These are phyloP conservation scores for Rhabdomys pumilio DNA, from an alignment of 2,797 vertebrate genomes.

Conservation along the genomic window DNA sequence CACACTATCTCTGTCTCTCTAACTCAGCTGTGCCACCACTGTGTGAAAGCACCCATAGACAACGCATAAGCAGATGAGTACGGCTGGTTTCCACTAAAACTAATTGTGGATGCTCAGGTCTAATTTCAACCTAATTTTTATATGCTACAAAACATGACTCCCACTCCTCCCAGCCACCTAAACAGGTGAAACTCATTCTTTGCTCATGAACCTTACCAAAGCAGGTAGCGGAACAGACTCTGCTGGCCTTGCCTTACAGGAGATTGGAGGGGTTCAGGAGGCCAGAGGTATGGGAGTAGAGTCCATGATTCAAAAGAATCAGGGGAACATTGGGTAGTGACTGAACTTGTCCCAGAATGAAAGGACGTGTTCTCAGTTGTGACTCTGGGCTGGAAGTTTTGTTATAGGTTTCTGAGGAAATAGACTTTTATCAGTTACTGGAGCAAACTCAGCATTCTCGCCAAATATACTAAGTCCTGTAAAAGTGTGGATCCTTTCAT, in stretches of 20 bases:
- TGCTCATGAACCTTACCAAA: neutral
- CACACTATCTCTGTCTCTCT: conserved; percentile 4
- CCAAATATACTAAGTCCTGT: conserved; percentile 7
- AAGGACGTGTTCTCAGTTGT: neutral
- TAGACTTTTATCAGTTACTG: conserved; percentile 38
- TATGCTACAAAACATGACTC: conserved; percentile 8
- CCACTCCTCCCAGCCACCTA: neutral
- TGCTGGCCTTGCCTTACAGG: neutral
- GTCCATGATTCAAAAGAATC: neutral
- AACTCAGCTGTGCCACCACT: neutral
- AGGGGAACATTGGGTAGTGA: neutral
- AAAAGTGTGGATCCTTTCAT: conserved; percentile 48
- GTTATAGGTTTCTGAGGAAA: neutral
- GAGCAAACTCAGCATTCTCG: conserved; percentile 42
- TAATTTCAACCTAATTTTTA: conserved; percentile 21
- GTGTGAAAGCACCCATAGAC: neutral
- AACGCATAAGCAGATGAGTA: conserved; percentile 20
- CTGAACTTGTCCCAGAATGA: neutral
- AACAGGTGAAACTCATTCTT: neutral
- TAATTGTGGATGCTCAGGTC: conserved; percentile 46
- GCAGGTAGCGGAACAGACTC: neutral
- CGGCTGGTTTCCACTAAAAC: conserved; percentile 60
- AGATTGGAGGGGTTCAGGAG: neutral
- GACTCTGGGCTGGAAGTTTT: neutral
- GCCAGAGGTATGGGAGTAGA: neutral